Base-by-base conservation (phyloP, 1,140 invertebrate genomes). In the Drosophila takahashii region DNA sequence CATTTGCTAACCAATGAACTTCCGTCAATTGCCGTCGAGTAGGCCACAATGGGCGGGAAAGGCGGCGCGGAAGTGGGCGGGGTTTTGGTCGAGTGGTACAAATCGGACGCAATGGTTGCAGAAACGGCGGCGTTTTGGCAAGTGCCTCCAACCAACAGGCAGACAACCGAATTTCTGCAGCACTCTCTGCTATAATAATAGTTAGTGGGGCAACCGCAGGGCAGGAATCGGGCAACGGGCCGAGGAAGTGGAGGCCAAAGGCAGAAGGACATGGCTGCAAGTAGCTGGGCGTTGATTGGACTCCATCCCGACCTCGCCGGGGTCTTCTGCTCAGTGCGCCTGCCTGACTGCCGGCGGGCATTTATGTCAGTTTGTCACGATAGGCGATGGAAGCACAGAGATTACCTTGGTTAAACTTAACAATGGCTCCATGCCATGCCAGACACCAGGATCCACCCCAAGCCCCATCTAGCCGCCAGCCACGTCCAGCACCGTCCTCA, bases 381-480 rank as follows among this genome's bases (percentile, higher is more conserved):
- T 84, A 89, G 84, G 84, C 84, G 84, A 89, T 89, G 76, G 84
- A 84, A 89, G 84, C 84, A 83, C 67, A 89, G 84, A 89, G 84
- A 89, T 89, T 89, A 89, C 84, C 84, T 89, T 89, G 84, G 84
- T 89, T 89, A 89, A 86, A 89, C 84, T 89, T 89, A 89, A 89
- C 84, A 87, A 87, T 79, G 79, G 83, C 79, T 75, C 76, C 59
- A 65, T 77, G 72, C 73, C 73, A 87, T 60, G 77, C 67, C 83
- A 76, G 64, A 71, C 83, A 81, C 78, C 66, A 70, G 66, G 66
- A 60, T 62, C 53, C 54, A 52, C 70, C 42, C 41, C 18, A 60
- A 39, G 36, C 41, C 54, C 54, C 16, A 61, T 16, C 27, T 29
- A 26, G 32, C 15, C 41, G 16, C 15, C 9, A 48, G 41, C 54